Base-by-base conservation (phyloP, 2,888 invertebrate species). In the Stenodera caucasica region DNA sequence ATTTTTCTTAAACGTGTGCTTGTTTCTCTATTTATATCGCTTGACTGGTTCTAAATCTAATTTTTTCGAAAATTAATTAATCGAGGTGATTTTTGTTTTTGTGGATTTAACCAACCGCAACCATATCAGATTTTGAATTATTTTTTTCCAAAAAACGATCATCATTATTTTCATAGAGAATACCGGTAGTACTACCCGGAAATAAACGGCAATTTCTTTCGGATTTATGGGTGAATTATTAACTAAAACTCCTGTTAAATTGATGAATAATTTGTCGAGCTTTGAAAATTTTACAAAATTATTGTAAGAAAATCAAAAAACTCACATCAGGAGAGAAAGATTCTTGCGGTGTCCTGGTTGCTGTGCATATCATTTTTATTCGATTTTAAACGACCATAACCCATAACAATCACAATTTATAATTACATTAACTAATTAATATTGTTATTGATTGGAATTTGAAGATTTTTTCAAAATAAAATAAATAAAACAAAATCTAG, bases 281-380 rank as follows among this genome's bases (percentile, higher is more conserved):
- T 21, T 12, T 26, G 12, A 51, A 23, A 50, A 45, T 53, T 45
- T 14, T 23, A 52, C 6, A 18, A 30, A 51, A 50, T 49, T 49
- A 29, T 45, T 15, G 14, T 6, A 30, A 26, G 8, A 33, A 35
- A 32, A 57, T 55, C 21, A 49, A 57, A 62, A 60, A 70, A 74
- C 74, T 74, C 69, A 74, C 74, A 68, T 72, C 69, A 53, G 68
- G 58, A 49, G 74, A 74, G 72, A 73, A 73, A 63, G 64, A 70
- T 60, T 74, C 73, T 56, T 67, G 70, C 32, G 72, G 69, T 54
- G 70, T 72, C 65, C 70, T 71, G 64, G 68, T 64, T 45, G 45
- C 1, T 18, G 45, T 45, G 67, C 71, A 63, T 57, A 71, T 69
- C 72, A 73, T 73, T 59, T 58, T 71, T 58, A 56, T 57, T 55